Evolutionary conservation across 2,113 vertebrate genomes (phyloP), one percentile per base, ranked within the genome.

Genomic region (Harpagus bidentatus): DNA sequence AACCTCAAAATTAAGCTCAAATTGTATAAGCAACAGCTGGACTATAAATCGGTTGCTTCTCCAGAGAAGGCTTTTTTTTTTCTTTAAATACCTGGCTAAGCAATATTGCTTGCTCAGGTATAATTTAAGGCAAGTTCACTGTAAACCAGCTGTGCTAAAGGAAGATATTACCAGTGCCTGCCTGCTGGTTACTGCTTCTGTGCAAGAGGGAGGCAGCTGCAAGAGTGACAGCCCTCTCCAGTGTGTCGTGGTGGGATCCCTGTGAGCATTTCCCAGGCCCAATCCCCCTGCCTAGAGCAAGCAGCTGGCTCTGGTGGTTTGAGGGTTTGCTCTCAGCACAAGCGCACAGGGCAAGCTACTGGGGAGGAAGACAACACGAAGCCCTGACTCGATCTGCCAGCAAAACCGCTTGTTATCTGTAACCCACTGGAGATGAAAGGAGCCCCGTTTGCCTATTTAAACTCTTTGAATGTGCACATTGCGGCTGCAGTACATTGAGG

Each of bases 381-480:
- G 62, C 31, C 45, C 84, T 38, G 78, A 93, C 90, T 93, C 1
- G 74, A 94, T 93, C 82, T 94, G 78, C 95, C 90, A 93, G 92
- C 95, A 90, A 93, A 95, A 85, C 90, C 5, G 0, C 87, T 91
- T 9, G 53, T 93, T 96, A 96, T 94, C 96, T 95, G 78, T 40
- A 95, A 82, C 62, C 25, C 34, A 18, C 58, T 17, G 62, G 90
- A 96, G 96, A 94, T 96, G 92, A 96, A 96, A 97, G 96, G 66
- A 88, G 48, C 74, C 62, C 66, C 4, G 4, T 80, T 87, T 85
- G 56, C 73, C 48, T 90, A 1, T n/a, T 85, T 65, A 85, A 94
- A 72, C 52, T 47, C 16, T 89, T 34, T 38, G 74, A 91, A 85
- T 85, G 52, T 85, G 10, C 3, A 1, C 20, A 6, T 2, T 42